These are phyloP conservation scores for Myrmecobius fasciatus DNA, from an alignment of 2,113 vertebrate species.

Conservation along the genomic window DNA sequence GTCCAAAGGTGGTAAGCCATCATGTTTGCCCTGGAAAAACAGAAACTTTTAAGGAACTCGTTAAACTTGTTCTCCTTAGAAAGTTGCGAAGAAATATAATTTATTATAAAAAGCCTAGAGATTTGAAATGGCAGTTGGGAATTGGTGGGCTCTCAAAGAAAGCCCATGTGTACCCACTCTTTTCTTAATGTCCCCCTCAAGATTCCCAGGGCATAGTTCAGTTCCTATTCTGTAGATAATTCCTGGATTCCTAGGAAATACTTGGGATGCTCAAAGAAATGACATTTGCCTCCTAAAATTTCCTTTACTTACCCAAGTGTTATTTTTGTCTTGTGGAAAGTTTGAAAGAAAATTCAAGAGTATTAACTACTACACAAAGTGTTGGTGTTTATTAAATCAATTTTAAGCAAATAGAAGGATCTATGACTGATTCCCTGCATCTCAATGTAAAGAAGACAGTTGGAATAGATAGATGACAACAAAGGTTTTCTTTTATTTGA, in stretches of 20 bases:
- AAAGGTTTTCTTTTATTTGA: neutral
- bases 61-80: neutral
- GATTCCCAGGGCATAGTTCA: neutral
- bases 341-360: slow-evolving; percentile 6
- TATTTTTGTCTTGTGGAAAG: neutral
- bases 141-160: neutral
- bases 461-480: neutral
- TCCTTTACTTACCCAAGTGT: neutral
- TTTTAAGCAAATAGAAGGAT: neutral
- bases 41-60: neutral
- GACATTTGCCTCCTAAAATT: neutral
- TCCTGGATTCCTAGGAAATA: neutral
- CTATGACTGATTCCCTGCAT: neutral
- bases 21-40: slow-evolving; percentile 11
- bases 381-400: slow-evolving; percentile 9
- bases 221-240: neutral
- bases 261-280: neutral
- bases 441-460: neutral
- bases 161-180: neutral
- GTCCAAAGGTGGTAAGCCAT: neutral
- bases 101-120: neutral
- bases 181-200: neutral
- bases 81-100: neutral
- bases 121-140: neutral
- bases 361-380: neutral